Base-by-base conservation (phyloP, 2,113 vertebrate species). In the Nibea coibor region DNA sequence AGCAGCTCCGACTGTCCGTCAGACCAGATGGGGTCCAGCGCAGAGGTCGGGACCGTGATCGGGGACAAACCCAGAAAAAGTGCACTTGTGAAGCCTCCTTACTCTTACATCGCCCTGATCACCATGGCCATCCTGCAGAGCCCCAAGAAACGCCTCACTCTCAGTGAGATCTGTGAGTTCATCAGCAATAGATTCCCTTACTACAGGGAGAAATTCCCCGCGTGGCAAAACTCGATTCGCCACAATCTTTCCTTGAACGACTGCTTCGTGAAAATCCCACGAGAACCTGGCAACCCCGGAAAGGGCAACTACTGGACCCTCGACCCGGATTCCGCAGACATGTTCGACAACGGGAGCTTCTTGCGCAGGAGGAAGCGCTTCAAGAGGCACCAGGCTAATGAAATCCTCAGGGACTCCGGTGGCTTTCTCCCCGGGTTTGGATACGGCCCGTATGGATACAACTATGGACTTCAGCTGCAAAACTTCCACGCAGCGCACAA, bases 61-160 rank as follows among this genome's bases (percentile, higher is more conserved):
- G 94, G 94, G 1, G 97, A 96, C 0, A 97, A 97, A 26, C 85
- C 95, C 22, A 94, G 96, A 19, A 96, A 96, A 72, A 96, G 95
- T 12, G 95, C 96, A 0, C 92, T 99, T 59, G 97, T 94, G 71
- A 96, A 85, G 91, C 96, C 97, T 1, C 97, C 97, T 0, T 98
- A 99, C 90, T 98, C 97, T 0, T 99, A 99, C 93, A 98, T 99
- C 81, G 97, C 97, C 22, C 95, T 98, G 76, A 98, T 98, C 94
- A 99, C 98, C 81, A 99, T 99, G 98, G 94, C 98, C 83, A 97
- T 99, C 91, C 95, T 98, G 87, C 97, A 99, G 94, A 98, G 97
- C 91, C 97, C 97, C 81, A 97, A 99, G 93, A 99, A 99, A 78
- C 94, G 96, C 0, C 95, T 99, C 66, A 99, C 97, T 22, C 95